phyloP scores from a whole-genome alignment of 2,113 vertebrate species.

The Oryctolagus cuniculus region DNA sequence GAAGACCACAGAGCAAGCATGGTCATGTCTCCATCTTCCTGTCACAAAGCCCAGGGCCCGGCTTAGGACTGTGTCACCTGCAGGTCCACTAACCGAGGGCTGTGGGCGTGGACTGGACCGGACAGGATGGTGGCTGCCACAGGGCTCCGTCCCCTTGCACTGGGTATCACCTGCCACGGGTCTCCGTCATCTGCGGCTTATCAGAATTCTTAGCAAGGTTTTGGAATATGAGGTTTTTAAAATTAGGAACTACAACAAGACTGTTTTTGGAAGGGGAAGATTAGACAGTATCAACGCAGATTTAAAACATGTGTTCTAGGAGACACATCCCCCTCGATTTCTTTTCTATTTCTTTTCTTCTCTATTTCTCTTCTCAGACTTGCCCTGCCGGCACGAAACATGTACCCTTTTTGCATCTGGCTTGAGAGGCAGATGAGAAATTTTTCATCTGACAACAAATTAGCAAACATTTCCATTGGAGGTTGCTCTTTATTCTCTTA shows the following conservation, averaged over 20 bases:
- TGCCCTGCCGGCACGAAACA: not conserved
- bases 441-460: constrained; percentile 64
- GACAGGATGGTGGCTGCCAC: not conserved
- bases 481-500: constrained; percentile 36
- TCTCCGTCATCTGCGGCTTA: not conserved
- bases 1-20: not conserved
- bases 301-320: not conserved
- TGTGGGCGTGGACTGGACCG: not conserved
- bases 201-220: not conserved
- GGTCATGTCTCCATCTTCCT: not conserved
- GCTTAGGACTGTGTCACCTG: not conserved
- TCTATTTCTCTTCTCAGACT: not conserved
- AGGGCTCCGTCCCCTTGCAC: no score
- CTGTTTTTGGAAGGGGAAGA: not conserved
- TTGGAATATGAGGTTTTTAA: not conserved
- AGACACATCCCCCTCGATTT: not conserved
- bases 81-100: not conserved
- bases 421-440: constrained; percentile 50
- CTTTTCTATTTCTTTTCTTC: constrained; percentile 16
- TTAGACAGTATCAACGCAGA: not conserved
- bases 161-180: no score
- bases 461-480: constrained; percentile 52
- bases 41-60: not conserved
- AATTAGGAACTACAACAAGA: not conserved
- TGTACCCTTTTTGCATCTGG: not conserved